Evolutionary conservation across 2,113 vertebrate species (phyloP), one percentile per base, ranked within the genome.

Genomic region (Chaetodon trifascialis): DNA sequence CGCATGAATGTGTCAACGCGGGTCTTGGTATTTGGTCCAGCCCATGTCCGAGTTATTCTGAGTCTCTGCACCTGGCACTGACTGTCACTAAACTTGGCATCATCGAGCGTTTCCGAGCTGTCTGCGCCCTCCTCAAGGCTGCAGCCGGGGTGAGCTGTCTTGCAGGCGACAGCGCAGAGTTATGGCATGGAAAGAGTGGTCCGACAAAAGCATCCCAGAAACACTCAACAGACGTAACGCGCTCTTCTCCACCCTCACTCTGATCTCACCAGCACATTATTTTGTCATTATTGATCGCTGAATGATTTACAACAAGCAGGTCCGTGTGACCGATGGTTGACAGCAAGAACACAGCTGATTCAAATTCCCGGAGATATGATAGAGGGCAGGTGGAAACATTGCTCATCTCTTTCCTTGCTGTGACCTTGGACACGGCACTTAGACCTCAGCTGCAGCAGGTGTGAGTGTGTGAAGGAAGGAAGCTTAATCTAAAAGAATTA

Each of bases 31-130:
- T 81, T 66, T 40, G 63, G 59, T 73, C 75, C 59, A 72, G 78
- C 44, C 65, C 17, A 38, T 72, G 76, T 55, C 68, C 9, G 34
- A 62, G 73, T 90, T 95, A 95, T 94, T 94, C 84, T 89, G 55
- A 87, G 93, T 36, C 7, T 3, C 9, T 69, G 76, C 94, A 95
- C 88, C 93, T 95, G 94, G 63, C 63, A 49, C 74, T 44, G 46
- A 11, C 59, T 46, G 73, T 92, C 93, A 89, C 56, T 76, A 11
- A 64, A 80, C 80, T 46, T 82, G 80, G 56, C 84, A 79, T 34
- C 58, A 42, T 34, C n/a, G 23, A 14, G 86, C 4, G 36, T 23
- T 65, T 76, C 82, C 72, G 54, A 60, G 80, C 80, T 55, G 55
- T 21, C 62, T 2, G 23, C 19, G 34, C 51, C 16, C 84, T 42